Evolutionary conservation across 2,888 invertebrate genomes (phyloP), one percentile per base, ranked within the genome.

Genomic region (Tetheella fluctuosa): DNA sequence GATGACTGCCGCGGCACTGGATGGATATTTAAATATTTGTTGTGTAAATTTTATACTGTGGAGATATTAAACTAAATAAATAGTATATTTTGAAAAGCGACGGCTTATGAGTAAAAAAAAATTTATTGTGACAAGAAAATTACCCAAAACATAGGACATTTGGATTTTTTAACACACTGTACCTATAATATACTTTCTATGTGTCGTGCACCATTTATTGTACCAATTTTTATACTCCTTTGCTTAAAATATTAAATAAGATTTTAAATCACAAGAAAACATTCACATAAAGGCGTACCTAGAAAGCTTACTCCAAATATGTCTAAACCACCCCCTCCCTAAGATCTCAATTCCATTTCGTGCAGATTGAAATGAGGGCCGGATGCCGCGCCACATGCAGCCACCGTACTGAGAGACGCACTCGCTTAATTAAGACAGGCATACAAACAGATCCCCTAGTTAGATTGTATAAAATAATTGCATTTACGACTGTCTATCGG

Each of bases 341-440:
- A n/a, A 58, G 59, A 64, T 68, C 59, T 54, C 56, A 25, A 63
- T 68, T 68, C 60, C 60, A 63, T 69, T 69, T 71, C 65, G 63
- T 58, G 61, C 64, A 63, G 64, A 65, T 71, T 65, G 67, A 71
- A 66, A 70, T 63, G 66, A 63, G 61, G 56, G 37, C 57, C 63
- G 60, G 65, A 63, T 62, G 59, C 61, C 54, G 59, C 62, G 68
- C 62, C 68, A 67, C 52, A 69, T 70, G 68, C 70, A 71, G 69
- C 66, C 61, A 55, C 61, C 20, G 48, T 48, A 61, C 58, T 64
- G 64, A 61, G 64, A 61, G 67, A 63, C 63, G 71, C 70, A 68
- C 66, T 70, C 70, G 57, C 71, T 75, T 77, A 77, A 79, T 79
- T 79, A 79, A 74, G 69, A 70, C 68, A 66, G 59, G 64, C 64